phyloP scores from a whole-genome alignment of 2,888 invertebrate species.

The Elmis aenea region DNA sequence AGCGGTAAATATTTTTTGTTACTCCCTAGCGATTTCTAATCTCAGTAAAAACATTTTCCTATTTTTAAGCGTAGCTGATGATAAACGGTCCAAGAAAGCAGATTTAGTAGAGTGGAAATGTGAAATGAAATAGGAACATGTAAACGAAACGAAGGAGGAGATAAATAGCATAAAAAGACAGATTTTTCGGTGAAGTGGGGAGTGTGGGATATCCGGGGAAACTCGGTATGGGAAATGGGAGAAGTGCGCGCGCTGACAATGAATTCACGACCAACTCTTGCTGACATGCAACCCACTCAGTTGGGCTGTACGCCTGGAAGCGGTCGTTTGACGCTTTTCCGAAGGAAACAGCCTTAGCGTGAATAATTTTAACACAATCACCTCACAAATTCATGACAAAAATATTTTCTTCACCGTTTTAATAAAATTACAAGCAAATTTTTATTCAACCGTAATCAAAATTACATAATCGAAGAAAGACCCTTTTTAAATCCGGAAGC shows the following conservation, averaged over 20 bases:
- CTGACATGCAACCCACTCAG: conserved; percentile 32
- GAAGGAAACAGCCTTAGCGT: conserved; percentile 6
- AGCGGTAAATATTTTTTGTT: no score
- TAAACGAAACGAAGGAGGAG: conserved; percentile 39
- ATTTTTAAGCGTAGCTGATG: conserved; percentile 29
- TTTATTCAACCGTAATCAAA: no score
- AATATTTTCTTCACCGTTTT: no score
- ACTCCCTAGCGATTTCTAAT: no score
- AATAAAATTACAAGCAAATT: no score
- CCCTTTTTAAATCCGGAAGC: no score
- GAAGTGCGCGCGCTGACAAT: conserved; percentile 32
- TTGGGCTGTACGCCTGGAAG: conserved; percentile 31
- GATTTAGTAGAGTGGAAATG: conserved; percentile 41
- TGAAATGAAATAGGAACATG: conserved; percentile 40
- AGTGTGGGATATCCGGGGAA: conserved; percentile 32
- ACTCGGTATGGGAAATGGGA: conserved; percentile 31
- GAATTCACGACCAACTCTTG: conserved; percentile 31
- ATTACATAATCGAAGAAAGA: no score
- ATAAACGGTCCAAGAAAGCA: conserved; percentile 38
- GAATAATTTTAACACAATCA: no score
- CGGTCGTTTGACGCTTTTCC: conserved; percentile 17
- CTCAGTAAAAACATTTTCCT: no score
- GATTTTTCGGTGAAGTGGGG: conserved; percentile 33
- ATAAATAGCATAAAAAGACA: conserved; percentile 40
- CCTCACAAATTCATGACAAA: conserved; percentile 3